Evolutionary conservation across 2,113 vertebrate species (phyloP).

Genomic region (Podilymbus podiceps): DNA sequence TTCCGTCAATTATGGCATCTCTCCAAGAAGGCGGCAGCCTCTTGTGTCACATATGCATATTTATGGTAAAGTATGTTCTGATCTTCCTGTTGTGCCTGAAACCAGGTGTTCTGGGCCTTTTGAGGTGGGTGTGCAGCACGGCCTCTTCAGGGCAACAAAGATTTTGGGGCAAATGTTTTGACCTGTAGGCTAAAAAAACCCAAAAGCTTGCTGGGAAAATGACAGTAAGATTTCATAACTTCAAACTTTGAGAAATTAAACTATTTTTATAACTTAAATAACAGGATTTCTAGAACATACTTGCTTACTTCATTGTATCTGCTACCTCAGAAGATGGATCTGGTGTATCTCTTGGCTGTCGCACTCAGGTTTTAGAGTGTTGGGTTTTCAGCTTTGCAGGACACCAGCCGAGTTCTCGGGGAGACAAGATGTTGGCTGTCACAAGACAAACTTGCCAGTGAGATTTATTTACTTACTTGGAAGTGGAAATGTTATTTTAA

Average conservation of each 20-base stretch:
- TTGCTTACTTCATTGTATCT: neutral
- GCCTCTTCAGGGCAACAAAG: neutral
- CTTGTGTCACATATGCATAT: neutral
- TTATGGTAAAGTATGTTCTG: conserved; percentile 11
- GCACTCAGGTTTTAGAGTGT: neutral
- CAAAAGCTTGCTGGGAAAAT: neutral
- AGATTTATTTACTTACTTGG: conserved; percentile 57
- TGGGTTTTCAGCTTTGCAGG: conserved; percentile 12
- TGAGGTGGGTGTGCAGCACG: neutral
- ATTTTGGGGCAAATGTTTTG: neutral
- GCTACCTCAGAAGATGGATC: conserved; percentile 21
- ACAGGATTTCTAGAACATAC: neutral
- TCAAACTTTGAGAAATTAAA: neutral
- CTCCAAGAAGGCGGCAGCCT: conserved; percentile 15
- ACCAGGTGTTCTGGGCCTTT: conserved; percentile 29
- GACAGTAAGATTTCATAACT: neutral
- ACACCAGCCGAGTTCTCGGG: conserved; percentile 10
- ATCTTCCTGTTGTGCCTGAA: conserved; percentile 14
- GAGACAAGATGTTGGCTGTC: conserved; percentile 33
- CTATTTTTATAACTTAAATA: neutral
- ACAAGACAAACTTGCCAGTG: conserved; percentile 34
- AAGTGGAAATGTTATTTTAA: conserved; percentile 42
- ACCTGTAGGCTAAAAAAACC: neutral
- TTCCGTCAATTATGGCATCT: conserved; percentile 34
- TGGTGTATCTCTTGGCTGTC: conserved; percentile 33